Evolutionary conservation across 2,888 invertebrate genomes (phyloP).

Genomic region (Eurois occulta): DNA sequence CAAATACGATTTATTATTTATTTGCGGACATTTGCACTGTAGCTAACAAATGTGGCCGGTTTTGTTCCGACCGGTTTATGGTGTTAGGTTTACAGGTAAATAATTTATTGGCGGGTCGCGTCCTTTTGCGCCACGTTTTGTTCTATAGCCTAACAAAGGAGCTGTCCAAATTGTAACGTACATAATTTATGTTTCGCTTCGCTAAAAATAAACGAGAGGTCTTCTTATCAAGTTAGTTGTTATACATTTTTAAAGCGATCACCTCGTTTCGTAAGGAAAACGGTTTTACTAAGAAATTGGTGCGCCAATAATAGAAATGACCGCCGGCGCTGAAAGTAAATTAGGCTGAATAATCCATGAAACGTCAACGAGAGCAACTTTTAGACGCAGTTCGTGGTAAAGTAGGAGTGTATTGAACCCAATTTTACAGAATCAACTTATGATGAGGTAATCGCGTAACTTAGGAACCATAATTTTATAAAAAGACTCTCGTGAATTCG

Average conservation of each 20-base stretch:
- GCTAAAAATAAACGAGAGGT: constrained; percentile 64
- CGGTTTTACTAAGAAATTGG: constrained; percentile 52
- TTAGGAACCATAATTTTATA: background rate
- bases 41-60: constrained; percentile 70
- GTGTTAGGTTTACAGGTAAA: constrained; percentile 70
- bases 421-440: background rate
- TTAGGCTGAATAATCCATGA: constrained; percentile 23
- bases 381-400: background rate
- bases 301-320: constrained; percentile 53
- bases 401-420: background rate
- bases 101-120: constrained; percentile 68
- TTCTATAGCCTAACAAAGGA: constrained; percentile 60
- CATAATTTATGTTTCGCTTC: constrained; percentile 65
- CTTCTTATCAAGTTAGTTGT: constrained; percentile 58
- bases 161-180: constrained; percentile 66
- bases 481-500: background rate
- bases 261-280: constrained; percentile 36
- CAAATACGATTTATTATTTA: constrained; percentile 77
- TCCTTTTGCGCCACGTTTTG: constrained; percentile 63
- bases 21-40: constrained; percentile 74
- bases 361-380: background rate
- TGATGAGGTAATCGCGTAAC: background rate
- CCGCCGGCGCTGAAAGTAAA: constrained; percentile 29
- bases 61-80: constrained; percentile 69
- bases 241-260: constrained; percentile 60